Percentiles rank a stretch among this genome's conserved stretches.
Conservation (phyloP, 2,888 invertebrate genomes). For the Ptychoptera contaminata region DNA sequence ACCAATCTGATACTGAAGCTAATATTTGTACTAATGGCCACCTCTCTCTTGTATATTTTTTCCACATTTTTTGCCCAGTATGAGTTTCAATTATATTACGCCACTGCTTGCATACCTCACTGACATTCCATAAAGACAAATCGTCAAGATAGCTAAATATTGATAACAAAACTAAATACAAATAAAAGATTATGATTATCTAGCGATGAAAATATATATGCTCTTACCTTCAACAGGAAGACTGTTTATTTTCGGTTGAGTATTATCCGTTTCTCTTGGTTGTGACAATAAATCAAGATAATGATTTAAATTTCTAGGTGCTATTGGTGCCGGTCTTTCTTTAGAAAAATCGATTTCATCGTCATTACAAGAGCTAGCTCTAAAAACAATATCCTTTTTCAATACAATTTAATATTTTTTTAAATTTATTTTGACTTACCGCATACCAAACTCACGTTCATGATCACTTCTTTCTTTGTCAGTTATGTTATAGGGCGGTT, state of each 20-base stretch:
- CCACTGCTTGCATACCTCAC: conserved; percentile 78
- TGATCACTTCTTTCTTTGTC: conserved; percentile 18
- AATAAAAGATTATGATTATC: neutral
- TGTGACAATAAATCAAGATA: conserved; percentile 24
- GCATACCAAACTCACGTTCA: conserved; percentile 10
- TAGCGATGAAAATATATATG: too few relatives aligned
- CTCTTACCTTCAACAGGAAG: conserved; percentile 26
- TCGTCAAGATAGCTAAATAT: conserved; percentile 86
- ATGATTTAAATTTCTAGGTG: conserved; percentile 23
- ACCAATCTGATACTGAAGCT: conserved; percentile 59
- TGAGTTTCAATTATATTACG: conserved; percentile 62
- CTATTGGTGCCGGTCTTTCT: conserved; percentile 13
- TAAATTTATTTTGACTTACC: too few relatives aligned
- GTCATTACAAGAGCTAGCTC: neutral
- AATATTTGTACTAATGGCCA: conserved; percentile 81
- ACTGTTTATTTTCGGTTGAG: conserved; percentile 17
- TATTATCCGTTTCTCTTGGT: conserved; percentile 14
- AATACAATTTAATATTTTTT: too few relatives aligned
- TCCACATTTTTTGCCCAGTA: conserved; percentile 66
- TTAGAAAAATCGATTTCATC: conserved; percentile 2
- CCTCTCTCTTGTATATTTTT: conserved; percentile 52
- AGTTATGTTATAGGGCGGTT: conserved; percentile 39
- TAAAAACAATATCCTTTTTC: too few relatives aligned
- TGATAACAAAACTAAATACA: conserved; percentile 48
- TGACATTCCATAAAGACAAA: conserved; percentile 76